A percentile compares a stretch with the other conserved stretches of the same genome.
Conservation (phyloP, 1,140 invertebrate genomes). For the Trachymyrmex cornetzi region DNA sequence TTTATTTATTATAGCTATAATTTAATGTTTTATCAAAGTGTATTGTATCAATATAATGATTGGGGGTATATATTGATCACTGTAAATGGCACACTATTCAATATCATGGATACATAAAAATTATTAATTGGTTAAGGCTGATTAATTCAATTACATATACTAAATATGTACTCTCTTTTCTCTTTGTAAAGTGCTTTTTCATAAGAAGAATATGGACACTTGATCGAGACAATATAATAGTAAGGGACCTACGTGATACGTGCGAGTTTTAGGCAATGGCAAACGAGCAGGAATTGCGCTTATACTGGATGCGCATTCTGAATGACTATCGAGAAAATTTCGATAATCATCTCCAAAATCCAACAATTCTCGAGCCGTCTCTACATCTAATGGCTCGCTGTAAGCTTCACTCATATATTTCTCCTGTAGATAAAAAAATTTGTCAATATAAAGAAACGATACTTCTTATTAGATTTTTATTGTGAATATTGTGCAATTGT, state of each 20-base stretch:
- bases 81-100: constrained; percentile 28
- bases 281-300: constrained; percentile 87
- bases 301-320: constrained; percentile 93
- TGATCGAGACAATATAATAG: constrained; percentile 79
- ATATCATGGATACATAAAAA: constrained; percentile 20
- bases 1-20: constrained; percentile 48
- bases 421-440: constrained; percentile 88
- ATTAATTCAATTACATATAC: not conserved
- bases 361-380: constrained; percentile 92
- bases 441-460: constrained; percentile 12
- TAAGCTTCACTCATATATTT: constrained; percentile 97
- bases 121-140: constrained; percentile 11
- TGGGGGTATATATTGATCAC: not conserved
- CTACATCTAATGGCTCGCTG: constrained; percentile 95
- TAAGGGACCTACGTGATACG: constrained; percentile 83
- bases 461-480: not conserved
- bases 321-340: constrained; percentile 94
- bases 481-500: constrained; percentile 19
- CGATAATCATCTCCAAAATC: constrained; percentile 97
- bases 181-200: not conserved
- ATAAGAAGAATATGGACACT: constrained; percentile 81
- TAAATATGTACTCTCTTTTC: not conserved
- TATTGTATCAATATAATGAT: constrained; percentile 12
- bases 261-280: constrained; percentile 80
- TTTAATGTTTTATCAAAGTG: constrained; percentile 20